Evolutionary conservation across 2,888 invertebrate genomes (phyloP).

Genomic region (Agrochola lychnidis): DNA sequence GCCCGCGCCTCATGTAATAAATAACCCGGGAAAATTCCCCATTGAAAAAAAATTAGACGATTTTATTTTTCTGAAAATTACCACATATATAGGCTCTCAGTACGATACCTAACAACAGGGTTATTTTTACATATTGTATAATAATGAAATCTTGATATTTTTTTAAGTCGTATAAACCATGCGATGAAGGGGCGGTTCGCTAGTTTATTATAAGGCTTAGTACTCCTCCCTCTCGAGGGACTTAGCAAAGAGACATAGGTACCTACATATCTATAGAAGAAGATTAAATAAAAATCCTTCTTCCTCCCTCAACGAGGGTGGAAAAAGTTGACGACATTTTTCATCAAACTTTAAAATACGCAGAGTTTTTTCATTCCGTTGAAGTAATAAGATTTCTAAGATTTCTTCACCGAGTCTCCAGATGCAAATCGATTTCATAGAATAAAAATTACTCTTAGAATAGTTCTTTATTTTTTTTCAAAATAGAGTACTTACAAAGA

Average conservation of each 20-base stretch:
- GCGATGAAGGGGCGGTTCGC: too few relatives aligned
- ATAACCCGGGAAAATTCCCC: too few relatives aligned
- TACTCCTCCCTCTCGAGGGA: background rate
- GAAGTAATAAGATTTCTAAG: constrained; percentile 43
- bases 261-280: background rate
- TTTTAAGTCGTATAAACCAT: too few relatives aligned
- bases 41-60: too few relatives aligned
- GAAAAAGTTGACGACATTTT: constrained; percentile 36
- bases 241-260: background rate
- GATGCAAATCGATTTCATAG: constrained; percentile 51
- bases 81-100: too few relatives aligned
- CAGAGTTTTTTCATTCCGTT: constrained; percentile 34
- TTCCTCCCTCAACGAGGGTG: background rate
- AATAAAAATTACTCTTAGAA: constrained; percentile 32
- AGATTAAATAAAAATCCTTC: constrained; percentile 23
- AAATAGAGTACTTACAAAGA: background rate
- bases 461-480: too few relatives aligned
- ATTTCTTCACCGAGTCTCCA: constrained; percentile 16
- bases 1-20: too few relatives aligned
- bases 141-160: too few relatives aligned
- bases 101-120: too few relatives aligned
- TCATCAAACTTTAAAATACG: constrained; percentile 51
- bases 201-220: background rate
- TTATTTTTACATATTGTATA: too few relatives aligned
- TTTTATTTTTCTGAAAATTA: too few relatives aligned